Percentiles rank a stretch among this genome's conserved stretches.
Evolutionary conservation across 2,113 vertebrate species (phyloP).

Genomic region (Odobenus rosmarus): DNA sequence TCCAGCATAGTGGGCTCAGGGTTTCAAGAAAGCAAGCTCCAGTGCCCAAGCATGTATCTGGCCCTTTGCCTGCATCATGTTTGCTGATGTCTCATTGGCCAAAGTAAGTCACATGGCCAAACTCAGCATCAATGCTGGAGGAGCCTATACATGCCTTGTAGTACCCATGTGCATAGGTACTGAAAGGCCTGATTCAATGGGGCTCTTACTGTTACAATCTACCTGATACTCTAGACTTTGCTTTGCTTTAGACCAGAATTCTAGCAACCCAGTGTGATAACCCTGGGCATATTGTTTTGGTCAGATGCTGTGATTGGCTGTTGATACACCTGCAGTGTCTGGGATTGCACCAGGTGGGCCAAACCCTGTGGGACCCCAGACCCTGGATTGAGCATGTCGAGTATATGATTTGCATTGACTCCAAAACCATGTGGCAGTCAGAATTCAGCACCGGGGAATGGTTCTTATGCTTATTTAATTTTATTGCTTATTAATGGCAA

Average conservation of each 20-base stretch:
- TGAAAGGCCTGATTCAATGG: neutral
- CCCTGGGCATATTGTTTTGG: neutral
- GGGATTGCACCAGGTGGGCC: neutral
- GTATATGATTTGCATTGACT: neutral
- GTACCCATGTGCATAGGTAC: neutral
- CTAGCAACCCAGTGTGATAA: neutral
- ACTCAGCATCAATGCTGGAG: neutral
- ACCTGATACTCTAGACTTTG: neutral
- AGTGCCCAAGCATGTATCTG: neutral
- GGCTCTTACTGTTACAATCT: neutral
- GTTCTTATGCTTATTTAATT: slow-evolving; percentile 52
- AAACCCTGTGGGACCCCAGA: neutral
- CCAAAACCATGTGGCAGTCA: neutral
- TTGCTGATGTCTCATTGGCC: neutral
- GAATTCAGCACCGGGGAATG: slow-evolving; percentile 1
- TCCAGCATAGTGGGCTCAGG: neutral
- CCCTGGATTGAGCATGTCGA: neutral
- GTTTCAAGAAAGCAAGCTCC: neutral
- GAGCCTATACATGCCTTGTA: neutral
- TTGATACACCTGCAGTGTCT: neutral
- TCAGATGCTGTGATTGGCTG: neutral
- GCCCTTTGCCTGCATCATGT: neutral
- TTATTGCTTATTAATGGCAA: slow-evolving; percentile 61
- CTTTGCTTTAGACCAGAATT: neutral
- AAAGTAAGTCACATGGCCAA: neutral